Evolutionary conservation across 23 tunicate species (phyloP).

Genomic region (Halocynthia aurantium): DNA sequence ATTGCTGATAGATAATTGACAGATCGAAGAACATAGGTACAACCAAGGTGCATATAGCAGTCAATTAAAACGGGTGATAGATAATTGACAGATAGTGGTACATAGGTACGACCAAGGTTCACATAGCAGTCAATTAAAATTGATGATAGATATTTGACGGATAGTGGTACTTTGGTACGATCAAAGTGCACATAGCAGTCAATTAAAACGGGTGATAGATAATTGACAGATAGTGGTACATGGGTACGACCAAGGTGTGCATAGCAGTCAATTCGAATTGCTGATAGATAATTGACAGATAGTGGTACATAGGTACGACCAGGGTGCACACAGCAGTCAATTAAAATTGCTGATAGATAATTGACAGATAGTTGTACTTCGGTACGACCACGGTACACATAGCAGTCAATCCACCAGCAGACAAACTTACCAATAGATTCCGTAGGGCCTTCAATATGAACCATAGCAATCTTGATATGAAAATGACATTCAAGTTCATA

Average conservation of each 20-base stretch:
- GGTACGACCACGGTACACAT: not conserved
- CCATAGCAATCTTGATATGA: conserved; percentile 66
- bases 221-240: too few species aligned
- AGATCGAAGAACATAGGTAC: not conserved
- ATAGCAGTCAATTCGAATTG: too few species aligned
- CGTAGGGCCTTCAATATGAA: conserved; percentile 58
- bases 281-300: too few species aligned
- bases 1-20: not conserved
- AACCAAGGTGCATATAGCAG: not conserved
- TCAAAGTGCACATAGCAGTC: conserved; percentile 21
- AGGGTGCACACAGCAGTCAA: not conserved
- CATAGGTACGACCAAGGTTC: not conserved
- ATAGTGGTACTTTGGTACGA: not conserved
- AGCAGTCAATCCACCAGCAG: conserved; percentile 4
- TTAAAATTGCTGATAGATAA: too few species aligned
- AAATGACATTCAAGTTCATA: conserved; percentile 67
- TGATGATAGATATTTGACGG: not conserved
- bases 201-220: not conserved
- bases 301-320: too few species aligned
- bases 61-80: not conserved
- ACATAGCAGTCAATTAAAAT: conserved; percentile 12
- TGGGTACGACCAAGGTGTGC: too few species aligned
- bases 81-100: not conserved
- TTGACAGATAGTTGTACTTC: too few species aligned
- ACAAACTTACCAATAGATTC: conserved; percentile 44